phyloP scores from a whole-genome alignment of 2,113 vertebrate species.

The Pelmatolapia mariae region DNA sequence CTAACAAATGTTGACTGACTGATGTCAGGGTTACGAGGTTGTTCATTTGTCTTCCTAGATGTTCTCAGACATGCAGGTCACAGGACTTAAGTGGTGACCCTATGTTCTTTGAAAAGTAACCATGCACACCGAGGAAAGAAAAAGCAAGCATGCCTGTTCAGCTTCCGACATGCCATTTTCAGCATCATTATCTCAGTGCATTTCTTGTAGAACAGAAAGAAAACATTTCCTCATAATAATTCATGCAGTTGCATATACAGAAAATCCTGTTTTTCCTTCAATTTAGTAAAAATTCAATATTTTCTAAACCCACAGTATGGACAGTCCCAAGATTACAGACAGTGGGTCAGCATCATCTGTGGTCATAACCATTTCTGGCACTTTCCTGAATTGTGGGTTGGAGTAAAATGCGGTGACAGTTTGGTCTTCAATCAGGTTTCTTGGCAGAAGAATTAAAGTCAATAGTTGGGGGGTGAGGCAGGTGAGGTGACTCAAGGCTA shows the following conservation, averaged over 20 bases:
- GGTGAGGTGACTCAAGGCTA: constrained; percentile 31
- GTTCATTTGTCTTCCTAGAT: constrained; percentile 28
- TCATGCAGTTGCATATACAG: neutral
- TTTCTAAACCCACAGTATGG: neutral
- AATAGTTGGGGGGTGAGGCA: neutral
- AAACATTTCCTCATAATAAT: neutral
- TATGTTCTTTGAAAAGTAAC: neutral
- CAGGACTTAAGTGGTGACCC: neutral
- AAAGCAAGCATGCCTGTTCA: neutral
- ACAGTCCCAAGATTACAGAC: neutral
- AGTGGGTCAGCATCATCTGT: neutral
- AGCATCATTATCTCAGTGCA: neutral
- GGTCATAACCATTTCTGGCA: neutral
- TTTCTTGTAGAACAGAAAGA: neutral
- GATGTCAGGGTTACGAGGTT: constrained; percentile 17
- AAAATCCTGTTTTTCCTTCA: neutral
- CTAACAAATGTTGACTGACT: constrained; percentile 31
- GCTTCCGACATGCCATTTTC: neutral
- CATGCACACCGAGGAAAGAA: neutral
- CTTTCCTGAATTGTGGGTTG: neutral
- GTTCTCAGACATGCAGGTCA: constrained; percentile 1
- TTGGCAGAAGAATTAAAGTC: constrained; percentile 15
- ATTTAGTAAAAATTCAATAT: neutral
- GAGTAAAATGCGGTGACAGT: constrained; percentile 21
- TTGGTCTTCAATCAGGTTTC: constrained; percentile 29